Evolutionary conservation across 1,140 invertebrate species (phyloP).

Genomic region (Heterodera schachtii): DNA sequence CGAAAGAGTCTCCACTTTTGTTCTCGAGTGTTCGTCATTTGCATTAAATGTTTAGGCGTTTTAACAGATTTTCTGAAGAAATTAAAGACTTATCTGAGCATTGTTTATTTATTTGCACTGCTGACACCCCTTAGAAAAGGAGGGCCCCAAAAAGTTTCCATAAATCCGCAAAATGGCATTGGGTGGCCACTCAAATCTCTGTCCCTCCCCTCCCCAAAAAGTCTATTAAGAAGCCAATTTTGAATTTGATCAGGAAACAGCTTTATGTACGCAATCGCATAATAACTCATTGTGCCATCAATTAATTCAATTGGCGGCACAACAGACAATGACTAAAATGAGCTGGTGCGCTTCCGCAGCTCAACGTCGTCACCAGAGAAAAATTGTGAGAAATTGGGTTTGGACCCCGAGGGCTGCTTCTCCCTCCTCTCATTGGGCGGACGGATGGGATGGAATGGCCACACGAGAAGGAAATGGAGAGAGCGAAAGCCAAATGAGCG

Average conservation of each 20-base stretch:
- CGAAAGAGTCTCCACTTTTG: background rate
- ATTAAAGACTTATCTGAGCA: no score
- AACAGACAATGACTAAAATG: background rate
- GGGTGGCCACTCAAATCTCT: background rate
- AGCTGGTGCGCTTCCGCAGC: background rate
- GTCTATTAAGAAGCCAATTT: no score
- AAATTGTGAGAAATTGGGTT: conserved; percentile 14
- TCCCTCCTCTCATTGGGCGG: no score
- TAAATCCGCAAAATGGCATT: no score
- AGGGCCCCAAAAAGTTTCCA: no score
- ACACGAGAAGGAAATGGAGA: background rate
- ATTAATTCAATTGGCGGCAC: background rate
- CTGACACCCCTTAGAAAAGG: no score
- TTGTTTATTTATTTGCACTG: no score
- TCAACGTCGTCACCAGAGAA: background rate
- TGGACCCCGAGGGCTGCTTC: background rate
- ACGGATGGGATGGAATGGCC: background rate
- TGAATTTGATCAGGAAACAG: no score
- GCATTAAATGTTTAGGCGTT: no score
- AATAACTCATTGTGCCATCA: background rate
- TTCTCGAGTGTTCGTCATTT: no score
- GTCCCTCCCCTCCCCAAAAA: background rate
- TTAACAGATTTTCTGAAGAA: no score
- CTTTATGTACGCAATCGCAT: no score
- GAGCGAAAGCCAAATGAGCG: background rate